Conservation (phyloP, 2,888 invertebrate genomes). For the Drosophila vallismaia region DNA sequence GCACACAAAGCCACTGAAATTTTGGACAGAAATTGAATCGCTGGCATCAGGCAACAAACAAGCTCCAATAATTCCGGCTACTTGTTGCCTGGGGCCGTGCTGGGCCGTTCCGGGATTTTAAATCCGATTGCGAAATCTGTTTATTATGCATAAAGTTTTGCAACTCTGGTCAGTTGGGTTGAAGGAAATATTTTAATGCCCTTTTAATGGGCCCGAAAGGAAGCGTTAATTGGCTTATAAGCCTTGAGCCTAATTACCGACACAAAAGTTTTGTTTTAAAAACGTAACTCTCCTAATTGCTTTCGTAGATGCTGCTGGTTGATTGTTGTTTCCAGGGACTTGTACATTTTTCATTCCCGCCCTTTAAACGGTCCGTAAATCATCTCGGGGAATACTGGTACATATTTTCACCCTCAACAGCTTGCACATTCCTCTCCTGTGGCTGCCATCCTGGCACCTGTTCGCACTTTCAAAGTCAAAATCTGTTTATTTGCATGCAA, state of each 20-base stretch:
- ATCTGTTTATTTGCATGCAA: conserved; percentile 43
- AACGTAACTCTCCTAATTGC: neutral
- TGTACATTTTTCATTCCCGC: neutral
- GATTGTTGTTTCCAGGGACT: neutral
- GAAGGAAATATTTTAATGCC: conserved; percentile 16
- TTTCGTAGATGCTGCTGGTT: neutral
- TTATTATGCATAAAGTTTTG: conserved; percentile 17
- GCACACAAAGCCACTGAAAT: conserved; percentile 20
- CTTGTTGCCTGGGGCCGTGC: conserved; percentile 26
- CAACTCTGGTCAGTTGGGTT: conserved; percentile 3
- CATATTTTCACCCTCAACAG: conserved; percentile 16
- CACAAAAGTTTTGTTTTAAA: neutral
- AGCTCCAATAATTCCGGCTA: conserved; percentile 18
- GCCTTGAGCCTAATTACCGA: conserved; percentile 11
- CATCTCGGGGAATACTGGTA: neutral
- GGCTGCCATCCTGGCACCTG: neutral
- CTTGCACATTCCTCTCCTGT: conserved; percentile 4
- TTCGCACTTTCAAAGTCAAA: conserved; percentile 15
- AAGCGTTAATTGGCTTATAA: conserved; percentile 13
- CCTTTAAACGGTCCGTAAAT: neutral
- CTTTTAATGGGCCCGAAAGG: conserved; percentile 23
- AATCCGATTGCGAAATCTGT: conserved; percentile 16
- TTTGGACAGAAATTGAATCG: conserved; percentile 39
- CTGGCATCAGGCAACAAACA: conserved; percentile 7
- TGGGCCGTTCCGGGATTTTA: neutral